These are phyloP conservation scores for Arrhamphus sclerolepis DNA, from an alignment of 2,797 vertebrate species.

Conservation along the genomic window DNA sequence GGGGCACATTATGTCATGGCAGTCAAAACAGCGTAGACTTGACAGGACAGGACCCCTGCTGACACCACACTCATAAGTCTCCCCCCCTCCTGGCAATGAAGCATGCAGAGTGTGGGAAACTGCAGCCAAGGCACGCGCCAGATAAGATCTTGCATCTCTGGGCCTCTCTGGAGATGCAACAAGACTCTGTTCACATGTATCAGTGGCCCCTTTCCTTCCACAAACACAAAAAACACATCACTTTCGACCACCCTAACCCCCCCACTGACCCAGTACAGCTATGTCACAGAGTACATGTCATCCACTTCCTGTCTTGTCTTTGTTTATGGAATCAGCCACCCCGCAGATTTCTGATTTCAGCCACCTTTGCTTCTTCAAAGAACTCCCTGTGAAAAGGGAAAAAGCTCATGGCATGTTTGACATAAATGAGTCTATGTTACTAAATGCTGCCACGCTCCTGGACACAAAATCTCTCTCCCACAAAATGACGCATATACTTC, in stretches of 20 bases:
- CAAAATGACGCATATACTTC: not conserved
- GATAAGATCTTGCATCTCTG: slow-evolving; percentile 84
- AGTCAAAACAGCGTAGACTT: slow-evolving; percentile 84
- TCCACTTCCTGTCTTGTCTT: slow-evolving; percentile 57
- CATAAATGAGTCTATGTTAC: slow-evolving; percentile 4
- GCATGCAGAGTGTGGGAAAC: slow-evolving; percentile 90
- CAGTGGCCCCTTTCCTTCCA: slow-evolving; percentile 3
- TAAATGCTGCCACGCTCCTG: not conserved
- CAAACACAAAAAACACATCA: slow-evolving; percentile 40
- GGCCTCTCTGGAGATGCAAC: slow-evolving; percentile 84
- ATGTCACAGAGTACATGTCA: slow-evolving; percentile 46
- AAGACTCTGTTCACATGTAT: slow-evolving; percentile 77
- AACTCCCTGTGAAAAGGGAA: slow-evolving; percentile 23
- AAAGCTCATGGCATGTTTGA: not conserved
- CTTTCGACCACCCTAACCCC: slow-evolving; percentile 40
- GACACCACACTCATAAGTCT: slow-evolving; percentile 52
- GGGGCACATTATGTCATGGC: slow-evolving; percentile 86
- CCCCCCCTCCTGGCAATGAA: slow-evolving; percentile 68
- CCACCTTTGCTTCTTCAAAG: slow-evolving; percentile 13
- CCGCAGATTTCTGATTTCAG: slow-evolving; percentile 35
- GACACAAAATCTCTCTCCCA: not conserved
- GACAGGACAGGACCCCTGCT: slow-evolving; percentile 76
- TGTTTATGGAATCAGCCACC: slow-evolving; percentile 52
- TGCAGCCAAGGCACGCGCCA: slow-evolving; percentile 87
- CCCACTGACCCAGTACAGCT: slow-evolving; percentile 41